Conservation (phyloP, 2,113 vertebrate genomes). For the Tringa solitaria region DNA sequence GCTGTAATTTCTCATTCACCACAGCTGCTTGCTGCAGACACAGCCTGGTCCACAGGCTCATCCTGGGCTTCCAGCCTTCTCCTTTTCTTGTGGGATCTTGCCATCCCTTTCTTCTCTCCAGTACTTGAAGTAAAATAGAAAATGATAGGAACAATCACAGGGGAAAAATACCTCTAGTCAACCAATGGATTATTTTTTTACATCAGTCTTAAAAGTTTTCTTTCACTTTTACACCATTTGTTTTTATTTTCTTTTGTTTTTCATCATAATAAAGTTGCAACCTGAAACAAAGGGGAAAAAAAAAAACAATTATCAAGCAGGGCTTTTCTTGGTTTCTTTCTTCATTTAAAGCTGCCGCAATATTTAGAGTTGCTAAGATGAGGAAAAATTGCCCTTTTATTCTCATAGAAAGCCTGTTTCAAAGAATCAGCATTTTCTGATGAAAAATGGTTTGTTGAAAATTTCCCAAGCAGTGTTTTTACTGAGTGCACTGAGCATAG, state of each 20-base stretch:
- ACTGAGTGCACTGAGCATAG: background rate
- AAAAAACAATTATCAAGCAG: background rate
- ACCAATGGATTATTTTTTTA: slow-evolving; percentile 22
- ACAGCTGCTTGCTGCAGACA: background rate
- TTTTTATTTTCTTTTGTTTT: slow-evolving; percentile 35
- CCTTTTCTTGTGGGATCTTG: background rate
- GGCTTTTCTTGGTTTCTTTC: background rate
- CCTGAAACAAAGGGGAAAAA: background rate
- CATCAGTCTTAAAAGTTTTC: background rate
- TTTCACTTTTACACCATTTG: background rate
- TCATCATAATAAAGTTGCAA: slow-evolving; percentile 29
- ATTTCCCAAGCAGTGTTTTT: background rate
- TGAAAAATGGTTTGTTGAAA: slow-evolving; percentile 10
- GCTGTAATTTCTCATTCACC: background rate
- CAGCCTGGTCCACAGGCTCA: background rate
- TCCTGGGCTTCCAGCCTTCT: background rate
- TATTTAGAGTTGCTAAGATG: slow-evolving; percentile 47
- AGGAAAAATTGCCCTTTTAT: slow-evolving; percentile 47
- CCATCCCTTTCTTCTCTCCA: background rate
- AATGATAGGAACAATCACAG: background rate
- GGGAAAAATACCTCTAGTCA: background rate
- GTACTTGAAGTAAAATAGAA: background rate
- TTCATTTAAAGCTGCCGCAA: background rate
- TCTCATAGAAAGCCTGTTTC: slow-evolving; percentile 17
- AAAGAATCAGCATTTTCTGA: slow-evolving; percentile 36